Evolutionary conservation across 2,888 invertebrate species (phyloP), one percentile per base, ranked within the genome.

Genomic region (Pseudoips prasinana): DNA sequence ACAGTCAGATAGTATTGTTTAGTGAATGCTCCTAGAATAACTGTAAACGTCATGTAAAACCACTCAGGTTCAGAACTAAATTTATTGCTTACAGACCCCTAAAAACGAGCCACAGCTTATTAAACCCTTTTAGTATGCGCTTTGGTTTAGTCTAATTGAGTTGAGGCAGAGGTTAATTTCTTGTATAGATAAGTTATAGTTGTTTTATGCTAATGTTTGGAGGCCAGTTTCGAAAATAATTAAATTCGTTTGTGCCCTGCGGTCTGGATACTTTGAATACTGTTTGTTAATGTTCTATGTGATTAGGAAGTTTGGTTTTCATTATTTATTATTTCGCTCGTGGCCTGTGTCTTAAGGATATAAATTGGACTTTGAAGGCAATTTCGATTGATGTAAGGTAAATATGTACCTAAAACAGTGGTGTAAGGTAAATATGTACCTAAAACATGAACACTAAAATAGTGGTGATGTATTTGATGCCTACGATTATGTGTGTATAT

Each of bases 101-200:
- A 62, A 49, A 46, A 36, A 3, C 45, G 44, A 46, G 46, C 45
- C 34, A 39, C 43, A 71, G 49, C 74, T 77, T 75, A 84, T 86
- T 86, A 83, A 84, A 83, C 77, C 79, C 85, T 81, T 83, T 84
- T 83, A 82, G 78, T 79, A 81, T 81, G 66, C 80, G 66, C 65
- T 65, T 73, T 66, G 75, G 72, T 76, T 75, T 69, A 66, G 59
- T 62, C 83, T 83, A 85, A 84, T 86, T 84, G 81, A 83, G 84
- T 73, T 65, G 76, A 77, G 71, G 63, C 73, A 71, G 71, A 81
- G 81, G 84, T 86, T 86, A 86, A 87, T 82, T 83, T 76, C 75
- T 74, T 73, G 73, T 73, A 65, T 65, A 56, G 71, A 79, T 88
- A 83, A 88, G 76, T 76, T 84, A 88, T 87, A 70, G 77, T 77